A percentile compares a stretch with the other conserved stretches of the same genome.
These are phyloP conservation scores for Cryptoprocta ferox DNA, from an alignment of 2,797 vertebrate genomes.

Conservation along the genomic window DNA sequence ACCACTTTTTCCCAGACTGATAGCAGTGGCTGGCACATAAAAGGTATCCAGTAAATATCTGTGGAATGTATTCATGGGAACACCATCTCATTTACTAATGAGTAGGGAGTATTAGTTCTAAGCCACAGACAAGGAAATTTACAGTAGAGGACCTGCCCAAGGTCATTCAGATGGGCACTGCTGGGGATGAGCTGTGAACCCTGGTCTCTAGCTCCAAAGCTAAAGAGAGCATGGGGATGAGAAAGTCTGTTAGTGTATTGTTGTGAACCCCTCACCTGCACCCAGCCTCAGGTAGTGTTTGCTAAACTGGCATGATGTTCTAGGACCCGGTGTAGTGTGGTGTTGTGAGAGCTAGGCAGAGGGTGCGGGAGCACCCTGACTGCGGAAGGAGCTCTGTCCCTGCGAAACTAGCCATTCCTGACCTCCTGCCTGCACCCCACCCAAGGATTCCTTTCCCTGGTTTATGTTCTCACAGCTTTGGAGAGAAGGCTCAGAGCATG, in stretches of 20 bases:
- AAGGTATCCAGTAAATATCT: background rate
- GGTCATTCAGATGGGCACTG: background rate
- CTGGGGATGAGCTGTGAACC: background rate
- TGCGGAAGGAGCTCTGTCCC: background rate
- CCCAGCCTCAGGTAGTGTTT: background rate
- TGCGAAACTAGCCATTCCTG: background rate
- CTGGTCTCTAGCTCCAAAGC: background rate
- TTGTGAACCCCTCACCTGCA: background rate
- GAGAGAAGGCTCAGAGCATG: background rate
- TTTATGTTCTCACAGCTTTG: background rate
- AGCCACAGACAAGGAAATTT: background rate
- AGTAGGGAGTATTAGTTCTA: background rate
- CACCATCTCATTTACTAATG: background rate
- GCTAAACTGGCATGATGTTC: background rate
- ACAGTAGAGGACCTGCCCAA: background rate
- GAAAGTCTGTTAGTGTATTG: background rate
- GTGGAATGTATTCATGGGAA: background rate
- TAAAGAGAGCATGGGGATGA: fast-evolving
- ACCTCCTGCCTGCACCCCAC: background rate
- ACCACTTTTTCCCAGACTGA: background rate
- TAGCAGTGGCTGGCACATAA: background rate
- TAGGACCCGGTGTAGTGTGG: background rate
- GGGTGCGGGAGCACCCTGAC: fast-evolving
- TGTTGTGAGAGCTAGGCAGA: background rate
- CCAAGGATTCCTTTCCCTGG: background rate